Conservation (phyloP, 2,888 invertebrate genomes). For the Chesias legatella region DNA sequence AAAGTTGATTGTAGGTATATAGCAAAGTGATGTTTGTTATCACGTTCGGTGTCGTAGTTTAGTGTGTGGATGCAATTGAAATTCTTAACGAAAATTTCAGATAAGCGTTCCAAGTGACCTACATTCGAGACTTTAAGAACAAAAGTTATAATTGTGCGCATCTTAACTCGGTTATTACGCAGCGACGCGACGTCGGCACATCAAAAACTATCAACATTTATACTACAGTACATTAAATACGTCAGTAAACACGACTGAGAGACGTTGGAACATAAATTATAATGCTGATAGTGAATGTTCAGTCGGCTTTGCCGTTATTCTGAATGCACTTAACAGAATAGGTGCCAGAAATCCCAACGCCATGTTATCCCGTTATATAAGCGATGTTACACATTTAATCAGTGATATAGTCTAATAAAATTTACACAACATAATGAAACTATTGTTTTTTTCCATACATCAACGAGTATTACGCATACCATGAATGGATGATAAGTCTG, state of each 20-base stretch:
- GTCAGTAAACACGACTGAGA: constrained; percentile 1
- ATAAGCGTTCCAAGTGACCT: constrained; percentile 25
- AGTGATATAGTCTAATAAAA: constrained; percentile 30
- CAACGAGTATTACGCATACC: constrained; percentile 25
- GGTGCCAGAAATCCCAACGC: constrained; percentile 38
- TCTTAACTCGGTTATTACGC: constrained; percentile 40
- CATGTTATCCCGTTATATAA: constrained; percentile 37
- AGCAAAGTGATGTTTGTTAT: constrained; percentile 3
- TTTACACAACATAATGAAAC: constrained; percentile 41
- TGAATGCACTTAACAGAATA: constrained; percentile 37
- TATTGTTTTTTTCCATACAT: constrained; percentile 35
- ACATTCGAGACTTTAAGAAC: constrained; percentile 21
- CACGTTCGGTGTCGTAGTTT: constrained; percentile 9
- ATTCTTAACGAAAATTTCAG: constrained; percentile 16
- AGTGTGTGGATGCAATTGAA: constrained; percentile 14
- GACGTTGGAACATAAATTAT: constrained; percentile 3
- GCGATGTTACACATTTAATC: constrained; percentile 28
- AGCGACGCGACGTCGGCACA: constrained; percentile 41
- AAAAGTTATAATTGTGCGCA: constrained; percentile 18
- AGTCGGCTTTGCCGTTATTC: constrained; percentile 16
- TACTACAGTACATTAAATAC: neutral
- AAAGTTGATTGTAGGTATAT: neutral
- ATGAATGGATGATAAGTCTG: constrained; percentile 43
- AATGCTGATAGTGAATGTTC: constrained; percentile 15
- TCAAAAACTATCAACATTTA: constrained; percentile 36